A percentile compares a stretch with the other conserved stretches of the same genome.
phyloP scores from a whole-genome alignment of 2,888 invertebrate genomes.

The Hyposoter dolosus region DNA sequence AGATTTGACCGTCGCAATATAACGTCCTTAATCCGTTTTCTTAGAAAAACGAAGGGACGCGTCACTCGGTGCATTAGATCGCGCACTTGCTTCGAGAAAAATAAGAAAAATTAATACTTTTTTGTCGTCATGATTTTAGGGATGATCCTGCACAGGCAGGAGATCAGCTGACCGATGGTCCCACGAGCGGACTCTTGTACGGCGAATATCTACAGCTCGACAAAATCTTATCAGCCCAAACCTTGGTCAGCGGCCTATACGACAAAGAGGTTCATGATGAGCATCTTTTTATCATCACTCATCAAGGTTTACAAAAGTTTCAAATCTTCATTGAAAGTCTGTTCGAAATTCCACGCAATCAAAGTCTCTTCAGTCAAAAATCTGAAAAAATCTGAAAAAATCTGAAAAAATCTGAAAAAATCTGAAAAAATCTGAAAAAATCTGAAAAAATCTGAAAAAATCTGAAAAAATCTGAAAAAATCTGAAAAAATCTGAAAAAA shows the following conservation, averaged over 20 bases:
- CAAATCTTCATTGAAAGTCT: neutral
- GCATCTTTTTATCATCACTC: slow-evolving; percentile 98
- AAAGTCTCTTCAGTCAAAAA: too few relatives aligned
- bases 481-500: too few relatives aligned
- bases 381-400: too few relatives aligned
- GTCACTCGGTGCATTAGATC: neutral
- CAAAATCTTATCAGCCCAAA: slow-evolving; percentile 92
- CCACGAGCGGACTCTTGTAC: slow-evolving; percentile 93
- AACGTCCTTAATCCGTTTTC: too few relatives aligned
- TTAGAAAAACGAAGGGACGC: too few relatives aligned
- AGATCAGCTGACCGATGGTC: slow-evolving; percentile 88
- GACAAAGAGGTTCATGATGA: slow-evolving; percentile 96
- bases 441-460: too few relatives aligned
- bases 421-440: too few relatives aligned
- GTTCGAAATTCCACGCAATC: too few relatives aligned
- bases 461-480: too few relatives aligned
- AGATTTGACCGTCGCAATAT: too few relatives aligned
- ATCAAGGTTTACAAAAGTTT: slow-evolving; percentile 92
- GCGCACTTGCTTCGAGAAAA: neutral
- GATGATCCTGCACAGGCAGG: slow-evolving; percentile 84
- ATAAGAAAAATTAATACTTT: neutral
- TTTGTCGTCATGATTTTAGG: slow-evolving; percentile 58
- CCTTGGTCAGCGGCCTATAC: slow-evolving; percentile 90
- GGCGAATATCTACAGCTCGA: slow-evolving; percentile 96
- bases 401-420: too few relatives aligned